phyloP scores from a whole-genome alignment of 2,113 vertebrate genomes.

The Microcebus lehilahytsara region DNA sequence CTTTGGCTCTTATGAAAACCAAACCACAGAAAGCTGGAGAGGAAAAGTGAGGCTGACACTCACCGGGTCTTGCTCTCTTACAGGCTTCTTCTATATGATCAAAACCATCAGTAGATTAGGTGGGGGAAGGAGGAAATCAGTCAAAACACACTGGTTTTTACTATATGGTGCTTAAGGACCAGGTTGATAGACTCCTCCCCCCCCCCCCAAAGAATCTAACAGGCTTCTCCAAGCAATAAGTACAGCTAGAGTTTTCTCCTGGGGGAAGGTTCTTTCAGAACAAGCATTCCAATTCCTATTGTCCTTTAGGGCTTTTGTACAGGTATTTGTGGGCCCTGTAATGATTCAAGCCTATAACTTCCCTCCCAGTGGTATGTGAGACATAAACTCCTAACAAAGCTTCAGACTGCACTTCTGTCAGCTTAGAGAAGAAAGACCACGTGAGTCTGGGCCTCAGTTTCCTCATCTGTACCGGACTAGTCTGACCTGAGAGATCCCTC shows the following conservation, averaged over 20 bases:
- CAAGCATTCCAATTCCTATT: not conserved
- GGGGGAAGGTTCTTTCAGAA: not conserved
- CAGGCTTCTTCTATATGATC: not conserved
- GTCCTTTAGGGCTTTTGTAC: not conserved
- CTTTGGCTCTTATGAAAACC: not conserved
- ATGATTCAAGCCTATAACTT: not conserved
- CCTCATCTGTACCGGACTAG: not conserved
- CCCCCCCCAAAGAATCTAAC: not conserved
- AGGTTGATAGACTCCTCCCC: rapidly evolving
- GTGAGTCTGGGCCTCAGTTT: not conserved
- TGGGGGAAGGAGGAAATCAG: not conserved
- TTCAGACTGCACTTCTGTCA: not conserved
- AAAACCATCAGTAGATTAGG: not conserved
- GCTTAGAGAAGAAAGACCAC: not conserved
- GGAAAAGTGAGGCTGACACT: not conserved
- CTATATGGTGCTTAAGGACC: rapidly evolving
- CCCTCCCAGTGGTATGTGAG: not conserved
- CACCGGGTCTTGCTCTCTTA: not conserved
- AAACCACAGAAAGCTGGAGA: not conserved
- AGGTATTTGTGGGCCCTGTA: not conserved
- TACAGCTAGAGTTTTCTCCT: not conserved
- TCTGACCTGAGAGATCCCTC: not conserved
- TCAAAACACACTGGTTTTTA: not conserved
- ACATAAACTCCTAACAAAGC: not conserved
- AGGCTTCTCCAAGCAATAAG: not conserved